Base-by-base conservation (phyloP, 2,888 invertebrate species). In the Adelphocoris suturalis region DNA sequence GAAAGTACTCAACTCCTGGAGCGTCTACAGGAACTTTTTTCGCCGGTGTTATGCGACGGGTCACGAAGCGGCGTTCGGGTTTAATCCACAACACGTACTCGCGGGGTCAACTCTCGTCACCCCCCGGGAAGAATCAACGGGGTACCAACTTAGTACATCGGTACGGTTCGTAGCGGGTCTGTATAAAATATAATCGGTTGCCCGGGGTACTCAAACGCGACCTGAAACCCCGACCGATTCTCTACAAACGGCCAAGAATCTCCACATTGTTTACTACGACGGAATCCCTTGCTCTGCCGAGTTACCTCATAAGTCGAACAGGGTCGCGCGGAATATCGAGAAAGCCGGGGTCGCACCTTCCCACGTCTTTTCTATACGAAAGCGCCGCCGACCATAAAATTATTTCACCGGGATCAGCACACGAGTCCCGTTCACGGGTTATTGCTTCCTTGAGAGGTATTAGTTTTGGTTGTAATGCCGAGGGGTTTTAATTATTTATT, bases 381-480 rank as follows among this genome's bases (percentile, higher is more conserved):
- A 57, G 57, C 57, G 57, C 57, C 57, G n/a, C n/a, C 57, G 57
- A 57, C 57, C 57, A n/a, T 57, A 57, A 57, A 57, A 57, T 57
- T 57, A 57, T 57, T 57, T 57, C 57, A 57, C n/a, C 57, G 57
- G 57, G 57, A 57, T 37, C 57, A 57, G 19, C 57, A 57, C 57
- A 57, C 57, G 57, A 57, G 57, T 57, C 16, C 57, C 57, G 57
- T 57, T 57, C 57, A 57, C 57, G 57, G 57, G 57, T 57, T 57
- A 57, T 57, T 57, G 57, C 57, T 57, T 57, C 57, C 57, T 57
- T n/a, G 57, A 57, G n/a, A 57, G n/a, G n/a, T n/a, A 57, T 57
- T 57, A 57, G 57, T 57, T 57, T 57, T 57, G 57, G 57, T 57
- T 57, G 57, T 57, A 57, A 57, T 57, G 5, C 57, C 57, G 57